Base-by-base conservation (phyloP, 2,113 vertebrate genomes). In the Epinephelus fuscoguttatus region DNA sequence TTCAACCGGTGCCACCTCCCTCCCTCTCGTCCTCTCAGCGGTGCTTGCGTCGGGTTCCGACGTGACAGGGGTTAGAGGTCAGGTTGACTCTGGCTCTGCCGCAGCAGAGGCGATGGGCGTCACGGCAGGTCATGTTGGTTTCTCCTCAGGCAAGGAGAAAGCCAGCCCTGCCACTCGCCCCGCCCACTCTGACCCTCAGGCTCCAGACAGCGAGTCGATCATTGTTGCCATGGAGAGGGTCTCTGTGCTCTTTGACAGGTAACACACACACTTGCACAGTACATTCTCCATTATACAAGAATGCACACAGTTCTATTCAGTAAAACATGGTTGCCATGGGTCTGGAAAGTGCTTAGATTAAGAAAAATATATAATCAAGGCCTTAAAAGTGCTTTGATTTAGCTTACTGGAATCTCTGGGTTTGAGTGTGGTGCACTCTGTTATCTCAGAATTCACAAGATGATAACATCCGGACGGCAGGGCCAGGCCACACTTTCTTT, bases 211-310 rank as follows among this genome's bases (percentile, higher is more conserved):
- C 2, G 98, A 99, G 87, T 99, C 98, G 0, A 96, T 99, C 89
- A 99, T 99, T 0, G 97, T 99, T 3, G 98, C 98, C 50, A 99
- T 99, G 98, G 98, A 99, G 90, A 96, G 98, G 2, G 98, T 99
- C 6, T 99, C 98, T 40, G 98, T 99, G 67, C 98, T 99, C 49
- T 99, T 99, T 11, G 98, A 99, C 93, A 97, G 98, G 98, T 99
- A 94, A 49, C 0, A 14, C n/a, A 33, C 19, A 56, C 27, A 18
- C 52, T 7, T 12, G 11, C 42, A 12, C 42, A 45, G 33, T 12
- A 45, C 42, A 45, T 45, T 12, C 4, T 40, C 40, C 10, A 18
- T 49, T 18, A 4, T 25, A 66, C 21, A 37, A 23, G 1, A 40
- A 12, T 59, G 6, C 10, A 30, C 15, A 59, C 7, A 18, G 4